phyloP scores from a whole-genome alignment of 2,888 invertebrate genomes.

The Cynaeus angustus region DNA sequence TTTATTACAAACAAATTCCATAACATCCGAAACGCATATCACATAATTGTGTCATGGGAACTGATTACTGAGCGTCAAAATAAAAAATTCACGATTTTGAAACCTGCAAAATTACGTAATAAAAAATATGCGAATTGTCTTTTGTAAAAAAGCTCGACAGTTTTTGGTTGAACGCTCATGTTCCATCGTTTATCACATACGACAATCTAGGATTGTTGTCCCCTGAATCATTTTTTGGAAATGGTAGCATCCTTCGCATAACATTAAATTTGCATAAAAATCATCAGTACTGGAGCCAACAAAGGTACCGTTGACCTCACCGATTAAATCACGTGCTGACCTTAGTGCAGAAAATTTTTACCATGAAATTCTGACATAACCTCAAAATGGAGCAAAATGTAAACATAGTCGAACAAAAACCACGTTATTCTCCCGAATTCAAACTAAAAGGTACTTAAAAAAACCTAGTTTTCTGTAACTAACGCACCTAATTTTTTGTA shows the following conservation, averaged over 20 bases:
- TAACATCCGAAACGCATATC: constrained; percentile 4
- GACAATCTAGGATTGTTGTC: too few relatives aligned
- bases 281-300: not conserved
- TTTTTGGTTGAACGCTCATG: too few relatives aligned
- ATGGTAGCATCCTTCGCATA: too few relatives aligned
- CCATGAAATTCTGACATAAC: constrained; percentile 21
- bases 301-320: not conserved
- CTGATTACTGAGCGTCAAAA: not conserved
- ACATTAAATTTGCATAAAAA: not conserved
- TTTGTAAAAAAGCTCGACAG: too few relatives aligned
- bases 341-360: not conserved
- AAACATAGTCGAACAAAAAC: constrained; percentile 11
- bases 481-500: constrained; percentile 67
- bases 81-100: not conserved
- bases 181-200: too few relatives aligned
- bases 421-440: constrained; percentile 48
- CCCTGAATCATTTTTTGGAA: too few relatives aligned
- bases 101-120: not conserved
- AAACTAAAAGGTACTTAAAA: constrained; percentile 48
- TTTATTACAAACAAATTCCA: not conserved
- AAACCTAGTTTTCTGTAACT: not conserved
- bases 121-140: not conserved
- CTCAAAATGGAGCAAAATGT: constrained; percentile 38
- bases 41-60: constrained; percentile 14
- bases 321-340: constrained; percentile 13